Evolutionary conservation across 2,888 invertebrate species (phyloP), one percentile per base, ranked within the genome.

Genomic region (Sympetrum striolatum): DNA sequence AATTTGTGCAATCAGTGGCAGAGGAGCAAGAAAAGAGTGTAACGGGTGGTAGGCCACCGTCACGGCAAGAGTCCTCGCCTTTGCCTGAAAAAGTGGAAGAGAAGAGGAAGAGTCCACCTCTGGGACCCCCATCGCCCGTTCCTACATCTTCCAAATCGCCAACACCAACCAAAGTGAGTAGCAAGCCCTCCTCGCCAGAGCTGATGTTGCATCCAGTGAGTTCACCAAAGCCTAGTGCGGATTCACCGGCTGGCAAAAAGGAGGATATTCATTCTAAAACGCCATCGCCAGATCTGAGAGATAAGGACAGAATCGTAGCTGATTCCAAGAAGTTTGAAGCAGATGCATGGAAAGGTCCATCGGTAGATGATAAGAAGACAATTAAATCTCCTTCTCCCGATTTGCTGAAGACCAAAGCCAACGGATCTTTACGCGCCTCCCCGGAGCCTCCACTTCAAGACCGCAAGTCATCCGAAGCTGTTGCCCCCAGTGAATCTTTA

Each of bases 151-250:
- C 60, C 37, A 86, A 37, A n/a, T 86, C 86, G 18, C 86, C 60
- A 6, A 37, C 60, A 14, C 22, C 37, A 0, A 60, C 35, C 10
- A 58, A 35, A 18, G 37, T 60, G 60, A 60, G 60, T 22, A 86
- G 86, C n/a, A 86, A 86, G 37, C 60, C 86, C 6, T 48, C 86
- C 12, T 86, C 86, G 37, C 86, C 86, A n/a, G 86, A 86, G 60
- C 60, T 64, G 6, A 37, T 86, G 6, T 15, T 37, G 8, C 58
- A 15, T 0, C 37, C 37, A 5, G 37, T 60, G 3, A 37, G 22
- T 31, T 22, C 37, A 14, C 18, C 39, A 4, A 31, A 60, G n/a
- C 37, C 37, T n/a, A 60, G 60, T 37, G 58, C 86, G 8, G 60
- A 37, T 12, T 82, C 48, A 25, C 64, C 86, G 4, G n/a, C 86